Conservation (phyloP, 2,888 invertebrate genomes). For the Phyllotreta cruciferae region DNA sequence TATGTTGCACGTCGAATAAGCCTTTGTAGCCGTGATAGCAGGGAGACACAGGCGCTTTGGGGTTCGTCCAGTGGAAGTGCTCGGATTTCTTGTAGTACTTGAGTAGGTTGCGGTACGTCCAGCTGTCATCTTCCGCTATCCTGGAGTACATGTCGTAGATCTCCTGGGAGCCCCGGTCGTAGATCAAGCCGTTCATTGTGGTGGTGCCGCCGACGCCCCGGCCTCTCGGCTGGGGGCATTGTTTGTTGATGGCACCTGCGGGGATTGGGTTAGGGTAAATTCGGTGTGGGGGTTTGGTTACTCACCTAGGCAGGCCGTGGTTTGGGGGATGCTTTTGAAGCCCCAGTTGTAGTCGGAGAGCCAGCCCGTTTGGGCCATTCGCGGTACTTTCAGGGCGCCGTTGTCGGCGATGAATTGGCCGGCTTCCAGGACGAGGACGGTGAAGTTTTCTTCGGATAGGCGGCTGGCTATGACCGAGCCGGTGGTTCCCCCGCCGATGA, state of each 20-base stretch:
- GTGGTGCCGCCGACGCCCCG: constrained; percentile 63
- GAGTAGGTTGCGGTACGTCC: constrained; percentile 67
- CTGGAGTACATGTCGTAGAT: constrained; percentile 61
- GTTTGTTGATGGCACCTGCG: constrained; percentile 24
- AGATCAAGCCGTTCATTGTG: constrained; percentile 62
- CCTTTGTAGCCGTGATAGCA: constrained; percentile 31
- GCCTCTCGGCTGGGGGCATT: constrained; percentile 58
- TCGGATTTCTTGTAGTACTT: constrained; percentile 54
- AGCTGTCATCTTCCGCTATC: constrained; percentile 47
- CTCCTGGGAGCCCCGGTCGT: constrained; percentile 60
- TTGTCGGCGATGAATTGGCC: constrained; percentile 10
- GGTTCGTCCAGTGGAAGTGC: constrained; percentile 19
- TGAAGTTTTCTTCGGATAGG: constrained; percentile 31
- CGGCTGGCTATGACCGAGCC: constrained; percentile 34
- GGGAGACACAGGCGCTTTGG: constrained; percentile 20
- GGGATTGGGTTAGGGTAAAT: not conserved
- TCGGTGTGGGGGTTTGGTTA: no score
- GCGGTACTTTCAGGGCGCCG: no score
- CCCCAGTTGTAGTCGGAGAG: not conserved
- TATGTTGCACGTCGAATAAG: constrained; percentile 18
- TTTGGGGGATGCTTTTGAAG: no score
- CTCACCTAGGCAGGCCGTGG: not conserved
- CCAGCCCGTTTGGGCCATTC: no score
- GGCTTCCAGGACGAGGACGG: constrained; percentile 34
- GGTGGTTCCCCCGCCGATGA: constrained; percentile 34